These are phyloP conservation scores for Aphaenogaster floridana DNA, from an alignment of 1,140 invertebrate species.

Conservation along the genomic window DNA sequence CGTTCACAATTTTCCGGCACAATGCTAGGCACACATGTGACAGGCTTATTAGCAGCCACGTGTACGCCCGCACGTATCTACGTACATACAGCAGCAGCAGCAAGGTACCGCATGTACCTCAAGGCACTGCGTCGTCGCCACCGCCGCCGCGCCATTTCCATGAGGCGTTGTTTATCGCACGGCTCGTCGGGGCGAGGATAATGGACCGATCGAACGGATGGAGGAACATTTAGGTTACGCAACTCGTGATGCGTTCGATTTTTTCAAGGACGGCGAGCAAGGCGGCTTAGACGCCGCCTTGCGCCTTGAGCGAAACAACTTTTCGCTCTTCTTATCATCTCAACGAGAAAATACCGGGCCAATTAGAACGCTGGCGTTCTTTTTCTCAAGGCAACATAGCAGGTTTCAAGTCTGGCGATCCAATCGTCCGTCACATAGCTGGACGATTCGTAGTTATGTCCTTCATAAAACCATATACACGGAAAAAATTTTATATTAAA, in stretches of 20 bases:
- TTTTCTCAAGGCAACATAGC: neutral
- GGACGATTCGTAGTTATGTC: neutral
- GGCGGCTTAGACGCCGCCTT: neutral
- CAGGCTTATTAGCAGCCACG: slow-evolving; percentile 71
- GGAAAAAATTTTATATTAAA: too few species aligned
- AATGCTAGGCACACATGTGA: slow-evolving; percentile 53
- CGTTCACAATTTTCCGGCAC: slow-evolving; percentile 55
- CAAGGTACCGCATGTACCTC: neutral
- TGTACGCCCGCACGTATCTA: slow-evolving; percentile 51
- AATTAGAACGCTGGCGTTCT: slow-evolving; percentile 1
- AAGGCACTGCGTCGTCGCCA: slow-evolving; percentile 15
- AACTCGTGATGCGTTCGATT: slow-evolving; percentile 59
- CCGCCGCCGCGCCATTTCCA: slow-evolving; percentile 2
- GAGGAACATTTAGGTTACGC: slow-evolving; percentile 70
- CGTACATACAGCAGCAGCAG: neutral
- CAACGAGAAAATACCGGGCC: slow-evolving; percentile 1
- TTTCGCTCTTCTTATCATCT: slow-evolving; percentile 10
- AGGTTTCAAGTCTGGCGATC: neutral
- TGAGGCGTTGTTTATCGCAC: slow-evolving; percentile 70
- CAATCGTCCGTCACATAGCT: neutral
- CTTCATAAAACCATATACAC: neutral
- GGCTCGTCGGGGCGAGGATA: slow-evolving; percentile 58
- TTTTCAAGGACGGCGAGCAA: slow-evolving; percentile 58
- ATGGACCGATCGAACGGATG: slow-evolving; percentile 71
- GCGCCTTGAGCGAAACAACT: neutral